phyloP scores from a whole-genome alignment of 2,797 vertebrate species.

The Pseudomugil gertrudae region DNA sequence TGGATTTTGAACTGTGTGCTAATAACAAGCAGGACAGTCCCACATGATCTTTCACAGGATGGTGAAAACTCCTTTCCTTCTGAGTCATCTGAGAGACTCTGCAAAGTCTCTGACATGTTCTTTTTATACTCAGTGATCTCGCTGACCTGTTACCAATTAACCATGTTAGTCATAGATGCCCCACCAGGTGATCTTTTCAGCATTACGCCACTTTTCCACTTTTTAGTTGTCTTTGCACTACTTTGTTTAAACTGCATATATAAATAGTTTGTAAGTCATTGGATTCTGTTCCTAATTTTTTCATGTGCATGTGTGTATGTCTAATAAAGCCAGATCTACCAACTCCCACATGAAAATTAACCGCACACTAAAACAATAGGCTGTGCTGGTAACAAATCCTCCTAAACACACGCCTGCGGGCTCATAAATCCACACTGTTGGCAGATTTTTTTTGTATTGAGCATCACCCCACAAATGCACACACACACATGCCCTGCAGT shows the following conservation, averaged over 20 bases:
- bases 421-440: conserved; percentile 64
- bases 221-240: background rate
- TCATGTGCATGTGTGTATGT: conserved; percentile 9
- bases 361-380: conserved; percentile 53
- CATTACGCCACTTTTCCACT: background rate
- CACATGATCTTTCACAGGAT: background rate
- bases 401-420: conserved; percentile 37
- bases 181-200: background rate
- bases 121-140: background rate
- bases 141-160: background rate
- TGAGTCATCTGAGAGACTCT: background rate
- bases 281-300: background rate
- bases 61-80: background rate
- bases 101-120: background rate
- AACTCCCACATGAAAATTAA: conserved; percentile 50
- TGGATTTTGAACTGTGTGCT: background rate
- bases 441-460: conserved; percentile 64
- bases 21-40: background rate
- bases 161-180: background rate
- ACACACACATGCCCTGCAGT: conserved; percentile 33
- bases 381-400: conserved; percentile 54
- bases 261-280: background rate
- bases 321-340: conserved; percentile 43
- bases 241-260: background rate
- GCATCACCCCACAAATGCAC: conserved; percentile 30